Evolutionary conservation across 2,888 invertebrate species (phyloP).

Genomic region (Phytoseiulus persimilis): DNA sequence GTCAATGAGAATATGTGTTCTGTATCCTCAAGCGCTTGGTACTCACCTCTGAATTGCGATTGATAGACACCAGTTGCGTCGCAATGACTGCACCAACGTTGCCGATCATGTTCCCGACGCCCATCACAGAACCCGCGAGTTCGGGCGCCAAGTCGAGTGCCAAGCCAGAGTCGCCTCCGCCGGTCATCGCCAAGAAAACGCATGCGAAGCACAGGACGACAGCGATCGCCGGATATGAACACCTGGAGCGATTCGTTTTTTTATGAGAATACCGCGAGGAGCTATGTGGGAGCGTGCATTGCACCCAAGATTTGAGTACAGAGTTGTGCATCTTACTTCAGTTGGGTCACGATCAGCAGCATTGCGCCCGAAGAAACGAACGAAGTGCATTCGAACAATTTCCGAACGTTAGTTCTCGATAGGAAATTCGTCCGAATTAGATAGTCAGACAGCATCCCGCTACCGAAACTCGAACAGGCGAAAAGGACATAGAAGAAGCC

Average conservation of each 20-base stretch:
- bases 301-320: neutral
- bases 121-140: constrained; percentile 30
- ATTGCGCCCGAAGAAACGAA: neutral
- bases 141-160: constrained; percentile 32
- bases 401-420: constrained; percentile 10
- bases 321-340: neutral
- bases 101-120: constrained; percentile 19
- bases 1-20: too few species aligned
- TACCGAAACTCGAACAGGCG: neutral
- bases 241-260: neutral
- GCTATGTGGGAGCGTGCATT: too few species aligned
- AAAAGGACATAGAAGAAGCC: constrained; percentile 13
- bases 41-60: neutral
- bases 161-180: neutral
- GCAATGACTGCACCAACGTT: neutral
- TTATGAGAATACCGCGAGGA: neutral
- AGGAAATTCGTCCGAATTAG: neutral
- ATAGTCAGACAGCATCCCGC: constrained; percentile 6
- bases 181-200: neutral
- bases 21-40: neutral
- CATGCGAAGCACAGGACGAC: neutral
- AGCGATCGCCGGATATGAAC: neutral
- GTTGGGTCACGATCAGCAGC: constrained; percentile 20
- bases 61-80: neutral
- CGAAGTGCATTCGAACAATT: constrained; percentile 21